A percentile compares a stretch with the other conserved stretches of the same genome.
phyloP scores from a whole-genome alignment of 2,113 vertebrate species.

The Pogonocichla stellata region DNA sequence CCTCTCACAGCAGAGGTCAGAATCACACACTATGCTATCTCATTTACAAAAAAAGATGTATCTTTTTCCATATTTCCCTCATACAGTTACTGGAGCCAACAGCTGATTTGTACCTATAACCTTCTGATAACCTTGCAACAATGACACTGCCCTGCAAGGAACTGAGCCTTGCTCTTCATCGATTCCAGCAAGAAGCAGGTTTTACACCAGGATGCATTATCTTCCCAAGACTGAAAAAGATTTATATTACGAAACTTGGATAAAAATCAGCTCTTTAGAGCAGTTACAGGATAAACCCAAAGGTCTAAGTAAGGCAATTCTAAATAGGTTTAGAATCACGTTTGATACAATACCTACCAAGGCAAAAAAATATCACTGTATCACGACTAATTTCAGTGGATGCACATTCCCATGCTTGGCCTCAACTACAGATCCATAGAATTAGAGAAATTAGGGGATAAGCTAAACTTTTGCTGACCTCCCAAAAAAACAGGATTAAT shows the following conservation, averaged over 20 bases:
- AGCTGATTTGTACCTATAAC: neutral
- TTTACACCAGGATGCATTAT: slow-evolving; percentile 7
- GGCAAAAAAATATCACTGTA: neutral
- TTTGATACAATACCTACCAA: neutral
- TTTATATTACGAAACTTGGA: slow-evolving; percentile 38
- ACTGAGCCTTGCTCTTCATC: neutral
- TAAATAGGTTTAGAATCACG: neutral
- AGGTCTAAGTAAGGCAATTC: neutral
- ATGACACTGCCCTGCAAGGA: neutral
- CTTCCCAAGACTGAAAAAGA: slow-evolving; percentile 13
- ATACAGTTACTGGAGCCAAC: neutral
- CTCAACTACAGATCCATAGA: neutral
- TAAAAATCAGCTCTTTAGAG: slow-evolving; percentile 54
- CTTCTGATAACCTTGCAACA: slow-evolving; percentile 41
- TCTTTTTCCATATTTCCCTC: neutral
- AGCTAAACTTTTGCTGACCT: neutral
- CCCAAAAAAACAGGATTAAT: neutral
- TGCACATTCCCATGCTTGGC: neutral
- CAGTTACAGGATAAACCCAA: neutral
- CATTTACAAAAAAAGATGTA: neutral
- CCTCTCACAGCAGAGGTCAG: neutral
- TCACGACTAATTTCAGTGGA: neutral
- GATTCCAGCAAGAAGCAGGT: neutral
- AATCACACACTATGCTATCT: neutral
- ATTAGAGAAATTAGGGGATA: neutral